Base-by-base conservation (phyloP, 2,888 invertebrate genomes). In the Rotaria socialis region DNA sequence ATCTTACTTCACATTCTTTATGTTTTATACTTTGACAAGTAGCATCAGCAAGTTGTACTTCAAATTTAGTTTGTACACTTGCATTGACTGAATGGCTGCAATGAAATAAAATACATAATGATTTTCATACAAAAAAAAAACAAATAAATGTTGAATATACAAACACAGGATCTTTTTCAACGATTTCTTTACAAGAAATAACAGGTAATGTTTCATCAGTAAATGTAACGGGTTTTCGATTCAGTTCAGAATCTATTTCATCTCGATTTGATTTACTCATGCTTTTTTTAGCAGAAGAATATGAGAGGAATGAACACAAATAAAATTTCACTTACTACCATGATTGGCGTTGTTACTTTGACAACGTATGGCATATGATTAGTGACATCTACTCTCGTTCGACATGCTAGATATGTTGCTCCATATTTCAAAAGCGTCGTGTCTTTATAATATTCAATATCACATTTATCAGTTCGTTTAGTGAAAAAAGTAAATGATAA, bases 31-130 rank as follows among this genome's bases (percentile, higher is more conserved):
- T 80, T 80, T 80, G 80, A 80, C 80, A 80, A 11, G 8, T 10
- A n/a, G 24, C 24, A 24, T 80, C 80, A 4, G 43, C 47, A 11
- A 80, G 24, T 80, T 80, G 2, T 11, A 80, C 47, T 47, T 80
- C 80, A 80, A 80, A 80, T 47, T 80, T 80, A n/a, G 80, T 80
- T 80, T 80, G 80, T 24, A 80, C 80, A 14, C 80, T 47, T 8
- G 24, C 80, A 80, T 22, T 80, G 2, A 47, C 80, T n/a, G 47
- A 80, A n/a, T 80, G 80, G 10, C 80, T 80, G 47, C 1, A 80
- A 43, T 24, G 14, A 47, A 22, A 11, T 16, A 35, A 67, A 35
- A 10, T 8, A 27, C 16, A 55, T 55, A 7, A 22, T 22, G 14
- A 11, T 35, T 47, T 80, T 47, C 35, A 35, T 35, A 35, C 35